Evolutionary conservation across 2,888 invertebrate species (phyloP), one percentile per base, ranked within the genome.

Genomic region (Teleiodes luculella): DNA sequence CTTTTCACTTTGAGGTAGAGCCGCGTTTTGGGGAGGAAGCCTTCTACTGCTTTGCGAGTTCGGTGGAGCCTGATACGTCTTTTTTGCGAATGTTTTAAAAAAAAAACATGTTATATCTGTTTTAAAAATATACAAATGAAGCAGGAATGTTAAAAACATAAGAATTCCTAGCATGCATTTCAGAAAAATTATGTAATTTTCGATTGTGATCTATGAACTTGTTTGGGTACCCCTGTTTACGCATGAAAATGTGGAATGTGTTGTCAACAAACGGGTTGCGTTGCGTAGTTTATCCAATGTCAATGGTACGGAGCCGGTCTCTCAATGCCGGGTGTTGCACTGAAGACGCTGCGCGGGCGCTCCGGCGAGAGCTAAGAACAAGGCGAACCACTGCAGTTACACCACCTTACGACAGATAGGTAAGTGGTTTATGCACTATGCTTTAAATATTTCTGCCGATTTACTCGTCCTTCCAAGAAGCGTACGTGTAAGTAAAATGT

Each of bases 291-390:
- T 28, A 1, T 7, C 13, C 43, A 47, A 47, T 47, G 47, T 47
- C 43, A 43, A 28, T 43, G 49, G 24, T 14, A 33, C 8, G 10
- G 41, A 49, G 52, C 49, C 56, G 53, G 67, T 65, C 64, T 60
- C 60, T 61, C 75, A 69, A 62, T 71, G 75, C 54, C 74, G 82
- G 78, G 72, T 83, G 72, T 83, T 83, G 84, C 78, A 76, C 83
- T 83, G 81, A 82, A 81, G 84, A 84, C 59, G 39, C 18, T 8
- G 76, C 58, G 63, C 56, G 24, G 39, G 41, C 56, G 52, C 54
- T 20, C 6, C 3, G 46, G 53, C 53, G 50, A 24, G 43, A 36
- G 24, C 36, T 67, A 68, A 66, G 67, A 65, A 67, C 70, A 74
- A 74, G 69, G 73, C 65, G 55, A 71, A 64, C 71, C 56, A 55